These are phyloP conservation scores for Melanaphis sacchari DNA, from an alignment of 1,140 invertebrate genomes.

Conservation along the genomic window DNA sequence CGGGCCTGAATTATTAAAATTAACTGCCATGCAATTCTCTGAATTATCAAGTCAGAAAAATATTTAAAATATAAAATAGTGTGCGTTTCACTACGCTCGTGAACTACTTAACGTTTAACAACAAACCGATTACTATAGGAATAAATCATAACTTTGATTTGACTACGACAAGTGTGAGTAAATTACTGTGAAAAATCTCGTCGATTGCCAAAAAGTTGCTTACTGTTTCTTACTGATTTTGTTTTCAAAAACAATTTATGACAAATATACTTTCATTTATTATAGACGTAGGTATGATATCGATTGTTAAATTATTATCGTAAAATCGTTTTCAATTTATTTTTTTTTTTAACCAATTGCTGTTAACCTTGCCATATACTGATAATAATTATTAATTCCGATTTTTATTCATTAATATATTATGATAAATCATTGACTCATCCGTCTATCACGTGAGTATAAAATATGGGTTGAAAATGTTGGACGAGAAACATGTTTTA, in stretches of 20 bases:
- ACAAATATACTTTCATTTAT: background rate
- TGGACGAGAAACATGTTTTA: background rate
- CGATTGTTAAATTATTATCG: background rate
- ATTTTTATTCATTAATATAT: no score
- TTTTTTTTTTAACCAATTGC: no score
- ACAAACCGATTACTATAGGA: no score
- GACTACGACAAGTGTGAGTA: background rate
- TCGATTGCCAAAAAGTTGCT: background rate
- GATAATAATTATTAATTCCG: no score
- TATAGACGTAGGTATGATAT: background rate
- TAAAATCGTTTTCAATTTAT: no score
- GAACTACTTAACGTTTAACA: no score
- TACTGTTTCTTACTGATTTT: no score
- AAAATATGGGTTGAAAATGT: background rate
- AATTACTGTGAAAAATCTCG: background rate
- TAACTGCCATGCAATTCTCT: background rate
- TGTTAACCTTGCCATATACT: no score
- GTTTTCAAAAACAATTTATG: background rate
- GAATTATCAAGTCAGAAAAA: background rate
- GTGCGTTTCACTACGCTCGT: background rate
- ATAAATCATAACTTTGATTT: background rate
- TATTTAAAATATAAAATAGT: background rate
- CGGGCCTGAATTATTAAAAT: constrained; percentile 33
- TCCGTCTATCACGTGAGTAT: background rate
- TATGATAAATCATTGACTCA: no score